Evolutionary conservation across 1,140 invertebrate genomes (phyloP).

Genomic region (Lethrus apterus): DNA sequence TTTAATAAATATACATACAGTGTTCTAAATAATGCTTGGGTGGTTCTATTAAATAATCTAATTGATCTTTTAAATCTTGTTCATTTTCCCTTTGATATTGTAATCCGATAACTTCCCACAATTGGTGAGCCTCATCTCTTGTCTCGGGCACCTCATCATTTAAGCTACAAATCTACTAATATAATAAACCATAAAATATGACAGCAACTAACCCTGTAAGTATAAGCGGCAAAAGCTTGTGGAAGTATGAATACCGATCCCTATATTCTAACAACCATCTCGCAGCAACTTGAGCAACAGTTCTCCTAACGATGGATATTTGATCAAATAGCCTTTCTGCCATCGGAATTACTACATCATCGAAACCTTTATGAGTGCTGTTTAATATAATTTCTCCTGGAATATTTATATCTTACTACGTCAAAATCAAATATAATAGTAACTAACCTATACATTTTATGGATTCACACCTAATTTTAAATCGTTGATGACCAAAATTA

Average conservation of each 20-base stretch:
- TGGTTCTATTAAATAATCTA: slow-evolving; percentile 55
- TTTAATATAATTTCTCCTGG: slow-evolving; percentile 35
- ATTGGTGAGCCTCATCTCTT: slow-evolving; percentile 45
- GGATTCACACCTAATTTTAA: slow-evolving; percentile 63
- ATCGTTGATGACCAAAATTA: slow-evolving; percentile 74
- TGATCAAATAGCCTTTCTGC: slow-evolving; percentile 69
- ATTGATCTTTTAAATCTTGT: slow-evolving; percentile 62
- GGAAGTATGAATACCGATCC: slow-evolving; percentile 73
- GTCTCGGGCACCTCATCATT: slow-evolving; percentile 64
- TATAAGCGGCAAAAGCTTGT: slow-evolving; percentile 64
- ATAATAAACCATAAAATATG: neutral
- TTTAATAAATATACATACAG: slow-evolving; percentile 38
- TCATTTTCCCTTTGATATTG: slow-evolving; percentile 71
- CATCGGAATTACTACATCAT: slow-evolving; percentile 52
- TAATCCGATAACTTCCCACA: slow-evolving; percentile 62
- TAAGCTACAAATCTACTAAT: slow-evolving; percentile 41
- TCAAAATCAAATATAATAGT: slow-evolving; percentile 20
- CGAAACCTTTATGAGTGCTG: slow-evolving; percentile 47
- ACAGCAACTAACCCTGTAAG: slow-evolving; percentile 51
- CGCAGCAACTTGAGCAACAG: slow-evolving; percentile 58
- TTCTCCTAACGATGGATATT: slow-evolving; percentile 56
- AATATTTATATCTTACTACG: slow-evolving; percentile 6
- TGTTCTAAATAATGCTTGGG: slow-evolving; percentile 58
- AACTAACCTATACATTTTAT: slow-evolving; percentile 61
- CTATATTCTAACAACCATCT: slow-evolving; percentile 59